Conservation (phyloP, 2,888 invertebrate species). For the Camptogramma bilineatum region DNA sequence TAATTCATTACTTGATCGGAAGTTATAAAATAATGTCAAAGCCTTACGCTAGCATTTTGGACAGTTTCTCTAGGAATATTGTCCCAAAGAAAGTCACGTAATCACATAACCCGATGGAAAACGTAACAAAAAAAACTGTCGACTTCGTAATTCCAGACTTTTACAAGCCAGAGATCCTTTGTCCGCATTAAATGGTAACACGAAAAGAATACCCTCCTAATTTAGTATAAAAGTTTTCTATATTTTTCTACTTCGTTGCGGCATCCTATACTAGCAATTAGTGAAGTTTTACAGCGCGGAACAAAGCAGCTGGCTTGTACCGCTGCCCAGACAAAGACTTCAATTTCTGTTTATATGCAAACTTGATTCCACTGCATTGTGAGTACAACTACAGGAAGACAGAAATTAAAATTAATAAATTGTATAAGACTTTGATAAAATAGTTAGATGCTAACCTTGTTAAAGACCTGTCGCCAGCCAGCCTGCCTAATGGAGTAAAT, state of each 20-base stretch:
- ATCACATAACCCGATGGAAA: constrained; percentile 7
- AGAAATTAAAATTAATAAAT: constrained; percentile 58
- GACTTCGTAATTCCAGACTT: not conserved
- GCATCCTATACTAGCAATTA: constrained; percentile 34
- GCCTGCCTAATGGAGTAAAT: constrained; percentile 63
- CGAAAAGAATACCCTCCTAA: constrained; percentile 5
- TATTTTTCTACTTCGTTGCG: constrained; percentile 23
- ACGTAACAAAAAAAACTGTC: constrained; percentile 3
- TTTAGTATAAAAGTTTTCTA: constrained; percentile 19
- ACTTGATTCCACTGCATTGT: constrained; percentile 48
- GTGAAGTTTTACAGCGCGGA: constrained; percentile 40
- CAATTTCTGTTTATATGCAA: constrained; percentile 52
- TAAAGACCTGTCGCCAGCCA: constrained; percentile 64
- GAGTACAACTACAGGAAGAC: constrained; percentile 47
- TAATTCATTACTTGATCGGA: not conserved
- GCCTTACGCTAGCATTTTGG: not conserved
- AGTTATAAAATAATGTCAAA: not conserved
- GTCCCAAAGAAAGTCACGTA: constrained; percentile 3
- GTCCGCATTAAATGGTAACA: constrained; percentile 5
- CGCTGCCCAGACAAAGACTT: constrained; percentile 42
- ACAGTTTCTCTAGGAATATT: not conserved
- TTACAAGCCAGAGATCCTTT: constrained; percentile 5
- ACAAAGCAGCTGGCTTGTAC: constrained; percentile 39
- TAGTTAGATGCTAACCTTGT: constrained; percentile 71
- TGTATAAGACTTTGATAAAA: constrained; percentile 69